Conservation (phyloP, 2,113 vertebrate genomes). For the Oreocharis arfaki region DNA sequence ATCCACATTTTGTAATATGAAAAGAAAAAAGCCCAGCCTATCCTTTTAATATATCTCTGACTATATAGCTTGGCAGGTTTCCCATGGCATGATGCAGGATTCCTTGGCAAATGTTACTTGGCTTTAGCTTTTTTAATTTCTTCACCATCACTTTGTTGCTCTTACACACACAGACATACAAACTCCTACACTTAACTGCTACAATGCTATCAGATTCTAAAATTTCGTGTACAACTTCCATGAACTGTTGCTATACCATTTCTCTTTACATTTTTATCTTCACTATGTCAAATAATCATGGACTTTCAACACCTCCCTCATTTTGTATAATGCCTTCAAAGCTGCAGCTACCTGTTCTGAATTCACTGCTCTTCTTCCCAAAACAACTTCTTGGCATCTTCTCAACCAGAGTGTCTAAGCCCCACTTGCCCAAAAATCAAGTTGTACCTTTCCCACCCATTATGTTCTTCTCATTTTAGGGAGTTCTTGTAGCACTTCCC, state of each 20-base stretch:
- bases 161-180: not conserved
- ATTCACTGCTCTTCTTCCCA: not conserved
- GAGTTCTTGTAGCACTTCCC: not conserved
- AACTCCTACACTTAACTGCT: not conserved
- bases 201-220: not conserved
- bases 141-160: not conserved
- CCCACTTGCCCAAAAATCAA: not conserved
- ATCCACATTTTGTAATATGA: conserved; percentile 4
- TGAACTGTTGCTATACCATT: not conserved
- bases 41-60: conserved; percentile 27
- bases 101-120: conserved; percentile 30
- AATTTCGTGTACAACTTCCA: not conserved
- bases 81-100: not conserved
- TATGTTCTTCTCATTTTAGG: not conserved
- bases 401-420: not conserved
- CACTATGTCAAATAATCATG: not conserved
- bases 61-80: conserved; percentile 19
- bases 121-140: not conserved
- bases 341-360: not conserved
- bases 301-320: not conserved
- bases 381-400: not conserved
- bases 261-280: not conserved
- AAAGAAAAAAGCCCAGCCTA: not conserved
- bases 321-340: not conserved
- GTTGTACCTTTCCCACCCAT: not conserved